Percentiles rank a stretch among this genome's conserved stretches.
Evolutionary conservation across 1,140 invertebrate genomes (phyloP).

Genomic region (Drosophila insularis): DNA sequence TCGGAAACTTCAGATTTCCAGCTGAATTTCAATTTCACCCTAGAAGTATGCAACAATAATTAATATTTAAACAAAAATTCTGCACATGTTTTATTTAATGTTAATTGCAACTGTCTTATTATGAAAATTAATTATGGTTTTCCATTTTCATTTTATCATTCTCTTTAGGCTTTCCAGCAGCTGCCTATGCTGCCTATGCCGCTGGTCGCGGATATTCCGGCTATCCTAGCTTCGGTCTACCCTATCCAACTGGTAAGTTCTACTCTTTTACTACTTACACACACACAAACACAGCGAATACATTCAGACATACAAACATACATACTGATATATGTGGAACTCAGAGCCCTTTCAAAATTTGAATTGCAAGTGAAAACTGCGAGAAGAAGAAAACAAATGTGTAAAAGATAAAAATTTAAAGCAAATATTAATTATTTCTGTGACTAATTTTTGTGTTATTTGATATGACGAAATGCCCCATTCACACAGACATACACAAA

Average conservation of each 20-base stretch:
- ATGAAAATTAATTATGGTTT: not conserved
- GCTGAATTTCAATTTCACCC: too few relatives aligned
- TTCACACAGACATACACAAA: conserved; percentile 5
- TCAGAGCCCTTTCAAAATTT: conserved; percentile 22
- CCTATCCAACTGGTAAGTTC: conserved; percentile 96
- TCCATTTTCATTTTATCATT: not conserved
- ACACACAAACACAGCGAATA: conserved; percentile 20
- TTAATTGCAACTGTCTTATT: too few relatives aligned
- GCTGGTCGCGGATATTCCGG: conserved; percentile 96
- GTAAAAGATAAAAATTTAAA: not conserved
- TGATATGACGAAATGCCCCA: conserved; percentile 68
- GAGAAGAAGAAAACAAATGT: conserved; percentile 29
- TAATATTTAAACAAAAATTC: too few relatives aligned
- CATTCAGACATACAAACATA: conserved; percentile 13
- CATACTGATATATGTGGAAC: conserved; percentile 22
- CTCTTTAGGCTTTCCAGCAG: conserved; percentile 92
- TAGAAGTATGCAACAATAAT: too few relatives aligned
- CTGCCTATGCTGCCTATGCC: conserved; percentile 95
- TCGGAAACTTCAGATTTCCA: too few relatives aligned
- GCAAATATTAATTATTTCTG: conserved; percentile 39
- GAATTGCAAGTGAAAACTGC: conserved; percentile 56
- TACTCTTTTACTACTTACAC: not conserved
- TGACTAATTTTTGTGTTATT: conserved; percentile 72
- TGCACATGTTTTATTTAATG: too few relatives aligned
- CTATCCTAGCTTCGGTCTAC: conserved; percentile 98